Evolutionary conservation across 2,888 invertebrate species (phyloP).

Genomic region (Zaprionus obscuricornis): DNA sequence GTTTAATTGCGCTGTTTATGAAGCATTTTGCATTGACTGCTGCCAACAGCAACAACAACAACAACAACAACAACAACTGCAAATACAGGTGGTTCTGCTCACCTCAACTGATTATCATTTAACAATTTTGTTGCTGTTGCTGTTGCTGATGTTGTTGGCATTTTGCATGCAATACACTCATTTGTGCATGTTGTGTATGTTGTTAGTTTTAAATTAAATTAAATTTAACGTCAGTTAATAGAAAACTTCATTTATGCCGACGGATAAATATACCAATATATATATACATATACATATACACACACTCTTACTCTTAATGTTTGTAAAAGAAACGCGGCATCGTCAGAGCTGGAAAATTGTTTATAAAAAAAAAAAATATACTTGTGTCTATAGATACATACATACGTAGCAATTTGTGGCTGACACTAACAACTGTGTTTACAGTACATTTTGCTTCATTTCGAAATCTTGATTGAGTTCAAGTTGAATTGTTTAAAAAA

Average conservation of each 20-base stretch:
- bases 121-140: slow-evolving; percentile 38
- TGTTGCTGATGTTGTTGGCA: slow-evolving; percentile 20
- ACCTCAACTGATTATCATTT: slow-evolving; percentile 53
- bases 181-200: slow-evolving; percentile 46
- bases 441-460: too few relatives aligned
- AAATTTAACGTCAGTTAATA: slow-evolving; percentile 71
- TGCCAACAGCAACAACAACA: slow-evolving; percentile 21
- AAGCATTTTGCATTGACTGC: too few relatives aligned
- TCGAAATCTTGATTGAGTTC: too few relatives aligned
- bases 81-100: slow-evolving; percentile 34
- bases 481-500: too few relatives aligned
- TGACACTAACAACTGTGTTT: too few relatives aligned
- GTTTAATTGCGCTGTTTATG: slow-evolving; percentile 78
- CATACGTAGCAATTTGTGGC: too few relatives aligned
- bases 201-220: slow-evolving; percentile 72
- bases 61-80: not conserved
- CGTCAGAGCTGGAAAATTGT: too few relatives aligned
- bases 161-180: slow-evolving; percentile 59
- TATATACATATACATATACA: not conserved
- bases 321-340: too few relatives aligned
- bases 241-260: slow-evolving; percentile 54
- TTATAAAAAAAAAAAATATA: too few relatives aligned
- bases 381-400: too few relatives aligned
- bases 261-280: slow-evolving; percentile 34
- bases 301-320: too few relatives aligned